A percentile compares a stretch with the other conserved stretches of the same genome.
Evolutionary conservation across 2,113 vertebrate genomes (phyloP).

Genomic region (Bos taurus): DNA sequence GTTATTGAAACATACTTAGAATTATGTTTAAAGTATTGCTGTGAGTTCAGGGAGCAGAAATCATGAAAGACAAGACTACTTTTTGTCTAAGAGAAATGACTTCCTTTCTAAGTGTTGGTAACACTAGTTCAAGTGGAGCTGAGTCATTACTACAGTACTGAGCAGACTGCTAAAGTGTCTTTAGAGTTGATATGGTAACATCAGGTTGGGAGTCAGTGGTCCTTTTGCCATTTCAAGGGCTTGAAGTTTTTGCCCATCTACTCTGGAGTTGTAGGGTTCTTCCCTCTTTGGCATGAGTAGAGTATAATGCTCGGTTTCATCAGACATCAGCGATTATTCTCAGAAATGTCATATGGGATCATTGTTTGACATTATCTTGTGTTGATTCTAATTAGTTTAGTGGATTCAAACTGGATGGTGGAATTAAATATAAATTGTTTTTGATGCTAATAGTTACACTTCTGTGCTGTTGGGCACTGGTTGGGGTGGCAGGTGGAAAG

Average conservation of each 20-base stretch:
- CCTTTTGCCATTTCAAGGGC: background rate
- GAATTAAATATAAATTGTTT: conserved; percentile 35
- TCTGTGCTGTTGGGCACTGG: background rate
- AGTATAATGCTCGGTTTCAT: background rate
- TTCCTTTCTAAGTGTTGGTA: conserved; percentile 13
- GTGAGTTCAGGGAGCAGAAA: conserved; percentile 17
- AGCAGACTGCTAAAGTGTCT: background rate
- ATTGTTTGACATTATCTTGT: conserved; percentile 30
- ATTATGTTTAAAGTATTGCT: conserved; percentile 48
- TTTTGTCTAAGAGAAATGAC: conserved; percentile 3
- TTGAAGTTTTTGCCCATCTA: background rate
- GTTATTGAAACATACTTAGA: background rate
- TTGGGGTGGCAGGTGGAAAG: background rate
- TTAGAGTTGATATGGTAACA: background rate
- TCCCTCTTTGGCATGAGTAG: accelerated
- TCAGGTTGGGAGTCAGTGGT: background rate
- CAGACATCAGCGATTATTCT: background rate
- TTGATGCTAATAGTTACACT: conserved; percentile 34
- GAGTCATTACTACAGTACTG: background rate
- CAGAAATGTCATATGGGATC: background rate
- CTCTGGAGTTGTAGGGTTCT: background rate
- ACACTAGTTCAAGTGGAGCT: background rate
- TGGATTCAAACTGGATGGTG: background rate
- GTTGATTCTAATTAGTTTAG: conserved; percentile 35
- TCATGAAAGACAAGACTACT: background rate